Base-by-base conservation (phyloP, 2,888 invertebrate genomes). In the Patella pellucida region DNA sequence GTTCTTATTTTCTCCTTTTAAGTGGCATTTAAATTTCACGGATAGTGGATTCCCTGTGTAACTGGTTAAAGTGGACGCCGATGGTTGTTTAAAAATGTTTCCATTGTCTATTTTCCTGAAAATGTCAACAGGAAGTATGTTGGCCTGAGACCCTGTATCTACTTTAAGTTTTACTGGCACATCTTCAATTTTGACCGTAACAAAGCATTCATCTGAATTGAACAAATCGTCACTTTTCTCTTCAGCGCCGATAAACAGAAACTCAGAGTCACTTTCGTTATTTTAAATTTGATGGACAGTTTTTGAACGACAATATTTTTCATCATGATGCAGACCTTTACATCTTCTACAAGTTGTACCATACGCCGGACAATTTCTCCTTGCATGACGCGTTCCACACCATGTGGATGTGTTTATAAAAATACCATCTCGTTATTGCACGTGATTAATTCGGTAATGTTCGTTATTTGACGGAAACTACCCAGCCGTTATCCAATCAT, bases 261-360 rank as follows among this genome's bases (percentile, higher is more conserved):
- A 19, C 11, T 62, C 62, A 15, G n/a, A 62, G 15, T 62, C 62
- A 41, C 41, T 41, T 41, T 41, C 41, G 7, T 41, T 41, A 41
- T 41, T 41, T 7, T 41, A 7, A 41, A 41, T 41, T 41, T 41
- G 41, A 41, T 41, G 41, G 41, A 41, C 41, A 41, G 41, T 41
- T 41, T 41, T 41, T 41, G 41, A 41, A 31, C n/a, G 41, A 68
- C 76, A 76, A 14, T 41, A 41, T 16, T 56, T 15, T 54, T 76
- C 76, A 50, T 78, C 81, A 69, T 82, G 81, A 69, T 83, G 79
- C 52, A 71, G 71, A n/a, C 74, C 78, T n/a, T 79, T 68, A 73
- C 83, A 82, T 3, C n/a, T 19, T 11, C 76, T 73, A 52, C 77
- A 78, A 7, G 68, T 76, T 69, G 77, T 81, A n/a, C 79, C 83